Evolutionary conservation across 30 jellyfish, hydroid and myxozoan genomes (phyloP).

Genomic region (Aurelia aurita complex sp. Pacific): DNA sequence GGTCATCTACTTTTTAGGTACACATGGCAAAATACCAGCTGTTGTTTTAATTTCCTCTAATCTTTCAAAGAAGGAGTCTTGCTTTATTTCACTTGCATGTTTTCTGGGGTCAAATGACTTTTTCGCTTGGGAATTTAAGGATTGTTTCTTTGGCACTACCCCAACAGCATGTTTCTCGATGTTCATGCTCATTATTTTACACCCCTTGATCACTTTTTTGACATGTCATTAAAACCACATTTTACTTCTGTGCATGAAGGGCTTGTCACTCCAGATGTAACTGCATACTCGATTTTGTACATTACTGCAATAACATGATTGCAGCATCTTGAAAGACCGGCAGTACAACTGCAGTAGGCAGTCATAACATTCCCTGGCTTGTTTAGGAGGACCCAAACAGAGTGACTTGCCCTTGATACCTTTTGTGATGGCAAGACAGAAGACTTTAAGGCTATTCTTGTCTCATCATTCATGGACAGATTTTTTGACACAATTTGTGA

Average conservation of each 20-base stretch:
- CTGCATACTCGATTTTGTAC: no score
- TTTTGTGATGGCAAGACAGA: neutral
- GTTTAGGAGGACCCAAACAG: no score
- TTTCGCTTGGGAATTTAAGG: neutral
- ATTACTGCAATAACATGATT: no score
- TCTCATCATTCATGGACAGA: neutral
- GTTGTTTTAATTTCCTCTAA: neutral
- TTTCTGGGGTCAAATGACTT: neutral
- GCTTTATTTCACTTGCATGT: neutral
- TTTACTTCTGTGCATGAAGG: no score
- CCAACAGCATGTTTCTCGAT: neutral
- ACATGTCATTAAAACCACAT: no score
- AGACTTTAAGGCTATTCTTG: neutral
- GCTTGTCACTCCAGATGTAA: no score
- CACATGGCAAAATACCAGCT: neutral
- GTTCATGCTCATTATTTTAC: no score
- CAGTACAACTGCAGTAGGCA: no score
- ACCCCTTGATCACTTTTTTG: no score
- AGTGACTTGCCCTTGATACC: no score
- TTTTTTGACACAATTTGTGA: conserved; percentile 20
- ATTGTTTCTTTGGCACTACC: neutral
- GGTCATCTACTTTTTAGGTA: neutral
- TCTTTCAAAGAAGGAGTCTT: neutral
- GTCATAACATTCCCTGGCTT: no score
- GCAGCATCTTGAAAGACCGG: no score